Conservation (phyloP, 2,113 vertebrate species). For the Anguilla japonica region DNA sequence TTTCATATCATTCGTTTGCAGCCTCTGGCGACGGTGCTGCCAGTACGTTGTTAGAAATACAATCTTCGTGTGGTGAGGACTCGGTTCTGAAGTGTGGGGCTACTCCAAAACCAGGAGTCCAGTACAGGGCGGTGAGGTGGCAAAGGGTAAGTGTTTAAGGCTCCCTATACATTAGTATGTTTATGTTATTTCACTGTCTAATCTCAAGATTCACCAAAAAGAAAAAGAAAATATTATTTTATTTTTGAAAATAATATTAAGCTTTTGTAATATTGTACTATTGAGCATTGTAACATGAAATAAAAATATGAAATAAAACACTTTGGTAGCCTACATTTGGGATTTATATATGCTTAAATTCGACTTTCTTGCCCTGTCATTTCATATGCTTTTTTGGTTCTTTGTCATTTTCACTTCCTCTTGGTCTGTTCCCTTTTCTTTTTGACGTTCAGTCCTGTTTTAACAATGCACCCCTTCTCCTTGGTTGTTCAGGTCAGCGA, state of each 20-base stretch:
- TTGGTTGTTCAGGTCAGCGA: constrained; percentile 39
- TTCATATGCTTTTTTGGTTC: background rate
- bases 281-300: background rate
- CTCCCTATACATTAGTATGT: background rate
- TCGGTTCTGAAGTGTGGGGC: constrained; percentile 43
- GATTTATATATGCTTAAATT: background rate
- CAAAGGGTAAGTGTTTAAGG: constrained; percentile 59
- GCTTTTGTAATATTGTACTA: no score
- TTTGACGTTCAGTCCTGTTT: background rate
- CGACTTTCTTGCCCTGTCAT: background rate
- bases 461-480: background rate
- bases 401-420: background rate
- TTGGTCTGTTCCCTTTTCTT: background rate
- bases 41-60: background rate
- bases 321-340: background rate
- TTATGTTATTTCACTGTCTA: background rate
- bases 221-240: no score
- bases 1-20: background rate
- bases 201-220: background rate
- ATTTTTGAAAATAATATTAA: background rate
- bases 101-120: background rate
- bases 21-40: background rate
- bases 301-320: background rate
- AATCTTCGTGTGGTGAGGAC: rapidly evolving
- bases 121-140: constrained; percentile 58